phyloP scores from a whole-genome alignment of 2,888 invertebrate species.

The Xanthorhoe spadicearia region DNA sequence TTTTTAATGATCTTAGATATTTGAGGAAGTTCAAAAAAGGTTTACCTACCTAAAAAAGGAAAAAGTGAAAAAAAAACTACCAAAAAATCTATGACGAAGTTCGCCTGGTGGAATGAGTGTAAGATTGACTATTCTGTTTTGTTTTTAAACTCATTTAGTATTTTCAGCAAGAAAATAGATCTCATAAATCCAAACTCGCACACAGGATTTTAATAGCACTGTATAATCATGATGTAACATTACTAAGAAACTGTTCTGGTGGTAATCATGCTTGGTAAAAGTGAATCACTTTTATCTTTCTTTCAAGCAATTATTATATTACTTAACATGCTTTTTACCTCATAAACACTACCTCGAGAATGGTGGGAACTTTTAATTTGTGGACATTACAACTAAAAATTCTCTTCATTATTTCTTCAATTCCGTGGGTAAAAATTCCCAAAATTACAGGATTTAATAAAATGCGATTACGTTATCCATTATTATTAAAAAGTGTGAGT shows the following conservation, averaged over 20 bases:
- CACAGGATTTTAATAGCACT: too few species aligned
- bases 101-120: too few species aligned
- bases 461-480: slow-evolving; percentile 43
- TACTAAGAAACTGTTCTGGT: background rate
- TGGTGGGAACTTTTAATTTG: slow-evolving; percentile 37
- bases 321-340: slow-evolving; percentile 6
- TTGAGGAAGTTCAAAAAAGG: too few species aligned
- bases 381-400: slow-evolving; percentile 26
- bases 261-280: background rate
- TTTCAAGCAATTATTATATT: background rate
- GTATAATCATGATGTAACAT: background rate
- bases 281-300: background rate
- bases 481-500: slow-evolving; percentile 51
- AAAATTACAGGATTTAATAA: slow-evolving; percentile 34
- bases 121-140: too few species aligned
- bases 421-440: slow-evolving; percentile 38
- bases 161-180: too few species aligned
- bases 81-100: too few species aligned
- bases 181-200: too few species aligned
- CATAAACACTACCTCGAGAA: slow-evolving; percentile 20
- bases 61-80: too few species aligned
- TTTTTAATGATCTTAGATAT: too few species aligned
- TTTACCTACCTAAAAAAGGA: too few species aligned
- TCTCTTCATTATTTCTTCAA: slow-evolving; percentile 38
- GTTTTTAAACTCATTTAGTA: too few species aligned